Conservation (phyloP, 1,140 invertebrate genomes). For the Drosophila jambulina region DNA sequence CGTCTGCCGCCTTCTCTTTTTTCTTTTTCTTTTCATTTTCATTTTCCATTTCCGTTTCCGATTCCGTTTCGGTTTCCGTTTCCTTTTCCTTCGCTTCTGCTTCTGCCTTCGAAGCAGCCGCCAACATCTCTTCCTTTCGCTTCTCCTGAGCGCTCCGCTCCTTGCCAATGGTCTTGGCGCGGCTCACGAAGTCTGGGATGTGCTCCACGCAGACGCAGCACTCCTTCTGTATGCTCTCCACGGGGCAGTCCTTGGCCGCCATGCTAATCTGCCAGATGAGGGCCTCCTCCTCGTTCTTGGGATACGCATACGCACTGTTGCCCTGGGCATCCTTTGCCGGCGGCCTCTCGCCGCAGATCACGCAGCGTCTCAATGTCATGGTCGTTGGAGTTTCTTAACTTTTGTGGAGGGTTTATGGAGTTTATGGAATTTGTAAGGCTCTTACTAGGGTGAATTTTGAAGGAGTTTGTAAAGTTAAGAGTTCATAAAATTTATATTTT, state of each 20-base stretch:
- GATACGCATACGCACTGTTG: slow-evolving; percentile 51
- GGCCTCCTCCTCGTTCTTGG: slow-evolving; percentile 57
- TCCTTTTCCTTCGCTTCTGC: neutral
- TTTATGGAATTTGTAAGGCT: neutral
- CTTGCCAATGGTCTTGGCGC: slow-evolving; percentile 38
- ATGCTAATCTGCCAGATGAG: slow-evolving; percentile 65
- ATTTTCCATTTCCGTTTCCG: too few species aligned
- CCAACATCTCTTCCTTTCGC: neutral
- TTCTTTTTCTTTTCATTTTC: too few species aligned
- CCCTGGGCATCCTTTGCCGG: slow-evolving; percentile 4
- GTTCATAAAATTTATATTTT: neutral
- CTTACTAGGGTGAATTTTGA: slow-evolving; percentile 8
- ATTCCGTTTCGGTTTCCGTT: neutral
- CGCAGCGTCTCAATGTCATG: slow-evolving; percentile 43
- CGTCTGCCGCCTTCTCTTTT: neutral
- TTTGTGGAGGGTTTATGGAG: neutral
- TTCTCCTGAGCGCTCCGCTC: neutral
- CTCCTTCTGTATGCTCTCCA: slow-evolving; percentile 40
- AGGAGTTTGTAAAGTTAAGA: neutral
- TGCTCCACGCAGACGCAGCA: slow-evolving; percentile 71
- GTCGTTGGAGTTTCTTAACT: neutral
- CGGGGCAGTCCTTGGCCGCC: slow-evolving; percentile 31
- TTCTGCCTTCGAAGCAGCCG: neutral
- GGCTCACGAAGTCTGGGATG: slow-evolving; percentile 64
- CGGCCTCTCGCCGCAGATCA: slow-evolving; percentile 57